phyloP scores from a whole-genome alignment of 2,888 invertebrate genomes.

The Xestia c-nigrum region DNA sequence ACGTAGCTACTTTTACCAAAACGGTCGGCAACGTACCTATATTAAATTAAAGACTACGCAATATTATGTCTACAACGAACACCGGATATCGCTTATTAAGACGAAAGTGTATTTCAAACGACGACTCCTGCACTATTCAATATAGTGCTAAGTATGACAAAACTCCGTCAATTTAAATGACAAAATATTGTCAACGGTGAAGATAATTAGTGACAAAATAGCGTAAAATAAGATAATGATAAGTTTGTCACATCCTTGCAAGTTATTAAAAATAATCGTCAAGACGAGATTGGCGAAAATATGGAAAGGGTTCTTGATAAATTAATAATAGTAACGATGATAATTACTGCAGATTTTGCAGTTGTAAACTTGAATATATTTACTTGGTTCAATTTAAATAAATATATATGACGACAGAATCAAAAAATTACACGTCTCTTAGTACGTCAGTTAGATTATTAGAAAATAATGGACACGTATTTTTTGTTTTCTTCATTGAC shows the following conservation, averaged over 20 bases:
- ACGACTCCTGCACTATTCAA: background rate
- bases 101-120: background rate
- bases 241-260: conserved; percentile 50
- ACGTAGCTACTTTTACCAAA: conserved; percentile 8
- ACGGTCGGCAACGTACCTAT: conserved; percentile 1
- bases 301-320: conserved; percentile 26
- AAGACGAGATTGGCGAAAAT: conserved; percentile 6
- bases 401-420: too few species aligned
- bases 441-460: too few species aligned
- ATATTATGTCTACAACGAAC: background rate
- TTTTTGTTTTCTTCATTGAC: background rate
- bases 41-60: background rate
- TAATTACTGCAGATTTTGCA: background rate
- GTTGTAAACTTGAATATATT: background rate
- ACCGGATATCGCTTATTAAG: conserved; percentile 11
- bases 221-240: conserved; percentile 78
- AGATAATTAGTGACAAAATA: conserved; percentile 69
- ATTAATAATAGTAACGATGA: background rate
- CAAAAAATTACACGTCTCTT: too few species aligned
- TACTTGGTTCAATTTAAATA: background rate
- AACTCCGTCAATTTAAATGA: conserved; percentile 8
- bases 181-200: conserved; percentile 44
- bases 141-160: conserved; percentile 3
- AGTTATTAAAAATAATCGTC: conserved; percentile 44
- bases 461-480: too few species aligned